Conservation (phyloP, 1,140 invertebrate genomes). For the Anthonomus grandis region DNA sequence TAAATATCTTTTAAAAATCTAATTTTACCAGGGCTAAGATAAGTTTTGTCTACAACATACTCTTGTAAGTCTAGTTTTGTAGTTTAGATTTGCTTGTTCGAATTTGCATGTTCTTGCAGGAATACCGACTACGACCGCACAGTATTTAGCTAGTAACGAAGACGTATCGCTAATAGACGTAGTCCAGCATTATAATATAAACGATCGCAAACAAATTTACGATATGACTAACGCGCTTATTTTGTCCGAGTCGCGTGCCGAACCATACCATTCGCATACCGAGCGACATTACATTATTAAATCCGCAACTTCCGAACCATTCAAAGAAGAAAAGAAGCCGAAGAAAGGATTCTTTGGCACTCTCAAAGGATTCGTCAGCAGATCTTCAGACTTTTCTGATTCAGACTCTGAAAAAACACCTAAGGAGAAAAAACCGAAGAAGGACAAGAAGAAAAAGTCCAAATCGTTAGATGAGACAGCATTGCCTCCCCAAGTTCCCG, state of each 20-base stretch:
- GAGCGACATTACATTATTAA: slow-evolving; percentile 30
- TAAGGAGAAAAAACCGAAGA: slow-evolving; percentile 42
- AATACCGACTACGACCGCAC: slow-evolving; percentile 44
- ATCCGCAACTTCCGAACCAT: slow-evolving; percentile 10
- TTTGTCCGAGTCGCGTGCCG: slow-evolving; percentile 41
- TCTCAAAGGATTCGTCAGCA: slow-evolving; percentile 42
- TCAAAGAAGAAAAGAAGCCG: slow-evolving; percentile 40
- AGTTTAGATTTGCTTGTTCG: slow-evolving; percentile 48
- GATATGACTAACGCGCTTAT: slow-evolving; percentile 45
- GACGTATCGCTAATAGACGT: slow-evolving; percentile 34
- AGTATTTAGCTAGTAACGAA: slow-evolving; percentile 44
- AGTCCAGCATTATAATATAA: slow-evolving; percentile 24
- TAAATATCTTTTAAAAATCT: too few relatives aligned
- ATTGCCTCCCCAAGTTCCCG: slow-evolving; percentile 23
- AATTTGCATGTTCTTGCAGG: slow-evolving; percentile 50
- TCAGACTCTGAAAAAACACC: slow-evolving; percentile 45
- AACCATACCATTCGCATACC: slow-evolving; percentile 38
- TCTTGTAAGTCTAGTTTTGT: slow-evolving; percentile 38
- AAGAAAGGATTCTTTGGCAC: slow-evolving; percentile 46
- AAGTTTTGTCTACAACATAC: too few relatives aligned
- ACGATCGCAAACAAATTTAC: slow-evolving; percentile 31
- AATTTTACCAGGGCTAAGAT: too few relatives aligned
- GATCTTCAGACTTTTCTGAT: slow-evolving; percentile 45
- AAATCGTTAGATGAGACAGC: slow-evolving; percentile 27
- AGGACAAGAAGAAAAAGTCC: slow-evolving; percentile 39